Percentiles rank a stretch among this genome's conserved stretches.
These are phyloP conservation scores for Oreochromis spilurus DNA, from an alignment of 2,113 vertebrate genomes.

Conservation along the genomic window DNA sequence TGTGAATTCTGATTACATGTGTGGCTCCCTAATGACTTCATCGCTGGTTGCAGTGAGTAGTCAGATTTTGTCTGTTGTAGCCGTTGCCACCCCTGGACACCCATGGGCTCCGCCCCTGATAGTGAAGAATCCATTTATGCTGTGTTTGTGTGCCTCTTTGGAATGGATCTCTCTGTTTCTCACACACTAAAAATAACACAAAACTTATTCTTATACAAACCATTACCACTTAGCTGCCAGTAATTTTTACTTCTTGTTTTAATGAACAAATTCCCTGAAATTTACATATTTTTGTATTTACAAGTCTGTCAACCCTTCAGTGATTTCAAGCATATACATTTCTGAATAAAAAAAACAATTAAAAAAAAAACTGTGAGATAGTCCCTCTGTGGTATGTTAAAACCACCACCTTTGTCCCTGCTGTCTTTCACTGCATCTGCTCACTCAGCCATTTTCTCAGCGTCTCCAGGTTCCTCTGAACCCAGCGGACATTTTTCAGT, in stretches of 20 bases:
- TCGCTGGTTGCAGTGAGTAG: neutral
- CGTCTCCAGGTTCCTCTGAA: conserved; percentile 69
- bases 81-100: neutral
- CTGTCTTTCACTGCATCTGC: conserved; percentile 26
- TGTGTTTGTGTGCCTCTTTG: neutral
- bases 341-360: neutral
- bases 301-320: neutral
- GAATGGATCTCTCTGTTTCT: neutral
- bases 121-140: neutral
- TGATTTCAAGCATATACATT: neutral
- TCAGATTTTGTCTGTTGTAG: neutral
- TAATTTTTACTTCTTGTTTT: neutral
- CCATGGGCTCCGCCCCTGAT: neutral
- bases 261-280: neutral
- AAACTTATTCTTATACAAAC: neutral
- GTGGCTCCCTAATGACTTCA: neutral
- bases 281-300: neutral
- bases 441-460: conserved; percentile 69
- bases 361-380: neutral
- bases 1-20: neutral
- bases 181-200: neutral
- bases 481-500: conserved; percentile 75
- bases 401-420: neutral
- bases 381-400: neutral
- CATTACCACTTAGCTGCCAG: neutral